phyloP scores from a whole-genome alignment of 2,113 vertebrate genomes.

The Elachura formosa region DNA sequence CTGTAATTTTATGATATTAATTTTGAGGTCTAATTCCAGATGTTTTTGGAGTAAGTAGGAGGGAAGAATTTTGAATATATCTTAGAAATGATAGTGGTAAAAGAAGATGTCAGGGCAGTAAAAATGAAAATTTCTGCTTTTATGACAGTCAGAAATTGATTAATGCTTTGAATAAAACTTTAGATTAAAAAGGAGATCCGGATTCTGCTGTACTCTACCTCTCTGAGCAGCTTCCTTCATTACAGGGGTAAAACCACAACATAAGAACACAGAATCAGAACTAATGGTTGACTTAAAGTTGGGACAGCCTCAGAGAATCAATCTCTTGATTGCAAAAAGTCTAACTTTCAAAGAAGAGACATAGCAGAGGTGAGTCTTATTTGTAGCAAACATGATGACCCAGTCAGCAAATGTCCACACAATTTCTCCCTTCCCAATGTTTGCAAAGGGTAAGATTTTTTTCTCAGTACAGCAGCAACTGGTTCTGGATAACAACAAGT shows the following conservation, averaged over 20 bases:
- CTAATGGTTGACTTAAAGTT: neutral
- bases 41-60: neutral
- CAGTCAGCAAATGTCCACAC: fast-evolving
- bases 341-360: neutral
- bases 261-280: neutral
- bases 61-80: neutral
- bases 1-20: neutral
- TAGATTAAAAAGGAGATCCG: neutral
- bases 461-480: neutral
- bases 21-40: neutral
- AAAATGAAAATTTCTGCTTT: neutral
- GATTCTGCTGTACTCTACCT: neutral
- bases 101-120: neutral
- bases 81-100: neutral
- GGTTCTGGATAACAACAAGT: neutral
- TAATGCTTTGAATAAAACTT: neutral
- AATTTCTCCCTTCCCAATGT: neutral
- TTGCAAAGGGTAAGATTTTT: neutral
- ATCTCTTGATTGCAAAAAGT: neutral
- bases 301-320: neutral
- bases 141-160: neutral
- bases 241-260: neutral
- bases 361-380: neutral
- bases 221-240: neutral
- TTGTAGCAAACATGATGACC: neutral